Evolutionary conservation across 1,140 invertebrate species (phyloP), one percentile per base, ranked within the genome.

Genomic region (Eriosoma lanigerum): DNA sequence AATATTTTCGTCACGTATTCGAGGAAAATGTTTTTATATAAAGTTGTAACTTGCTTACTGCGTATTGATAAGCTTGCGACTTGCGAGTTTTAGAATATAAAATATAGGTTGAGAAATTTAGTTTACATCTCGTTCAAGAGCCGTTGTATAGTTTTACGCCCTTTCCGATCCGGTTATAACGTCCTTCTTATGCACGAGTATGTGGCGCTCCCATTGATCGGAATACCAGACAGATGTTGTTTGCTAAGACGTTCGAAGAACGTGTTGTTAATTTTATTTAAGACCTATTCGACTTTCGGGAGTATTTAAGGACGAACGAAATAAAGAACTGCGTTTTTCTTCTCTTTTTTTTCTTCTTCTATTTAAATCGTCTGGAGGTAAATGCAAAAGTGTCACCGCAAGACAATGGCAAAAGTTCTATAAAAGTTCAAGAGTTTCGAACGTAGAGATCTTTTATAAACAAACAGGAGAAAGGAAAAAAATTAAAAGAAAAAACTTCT

Each of bases 401-500:
- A 76, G 73, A 60, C 54, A 76, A 76, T 76, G 21, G 73, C 58
- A 15, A 58, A 76, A 76, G 73, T 76, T 76, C 58, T 58, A 58
- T 76, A 58, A 58, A 76, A 76, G 73, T 76, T 76, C 73, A 60
- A 76, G 73, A 58, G 73, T 76, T 76, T 58, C 58, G 73, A 76
- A 76, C 52, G 44, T 32, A 44, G 46, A 13, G 54, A 76, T 62
- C 44, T 54, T 76, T 58, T 48, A 48, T 24, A 68, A 68, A 68
- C 38, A 68, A 68, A 48, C 9, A 48, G 13, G 10, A 13, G 9
- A 48, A 48, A 46, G n/a, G n/a, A 56, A 75, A 76, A 76, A 68
- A 68, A 3, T 64, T 6, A 48, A 38, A 17, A 21, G n/a, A 54
- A 29, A 73, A 73, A 54, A 26, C 56, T 73, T n/a, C 44, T 73